Conservation (phyloP, 2,888 invertebrate species). For the Pardosa pseudoannulata region DNA sequence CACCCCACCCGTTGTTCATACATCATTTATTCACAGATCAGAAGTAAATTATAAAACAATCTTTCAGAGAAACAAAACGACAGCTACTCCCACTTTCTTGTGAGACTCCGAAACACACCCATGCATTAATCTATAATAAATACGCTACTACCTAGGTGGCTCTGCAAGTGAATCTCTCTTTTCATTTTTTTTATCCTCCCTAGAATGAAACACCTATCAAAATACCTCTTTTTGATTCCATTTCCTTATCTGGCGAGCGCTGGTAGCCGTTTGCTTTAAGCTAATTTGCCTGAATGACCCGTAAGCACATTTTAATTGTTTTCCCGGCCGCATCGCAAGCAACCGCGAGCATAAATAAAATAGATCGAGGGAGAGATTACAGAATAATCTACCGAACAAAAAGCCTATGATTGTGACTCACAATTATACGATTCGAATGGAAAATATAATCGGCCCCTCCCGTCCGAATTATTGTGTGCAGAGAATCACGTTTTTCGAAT, state of each 20-base stretch:
- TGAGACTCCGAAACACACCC: no score
- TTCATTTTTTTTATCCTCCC: background rate
- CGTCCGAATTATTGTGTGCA: conserved; percentile 32
- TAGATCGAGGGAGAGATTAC: conserved; percentile 1
- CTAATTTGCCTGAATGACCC: background rate
- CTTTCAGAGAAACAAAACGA: no score
- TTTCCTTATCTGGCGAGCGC: background rate
- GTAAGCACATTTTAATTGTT: background rate
- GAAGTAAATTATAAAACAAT: no score
- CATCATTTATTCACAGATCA: no score
- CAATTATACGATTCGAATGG: conserved; percentile 9
- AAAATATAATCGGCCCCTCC: conserved; percentile 25
- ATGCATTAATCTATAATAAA: no score
- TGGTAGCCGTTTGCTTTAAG: background rate
- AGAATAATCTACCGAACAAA: background rate
- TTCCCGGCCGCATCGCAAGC: background rate
- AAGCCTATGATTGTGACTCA: background rate
- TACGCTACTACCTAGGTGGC: background rate
- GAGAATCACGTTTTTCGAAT: conserved; percentile 66
- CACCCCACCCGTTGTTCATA: no score
- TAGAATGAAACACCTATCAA: background rate
- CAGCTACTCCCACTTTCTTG: no score
- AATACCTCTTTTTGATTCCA: background rate
- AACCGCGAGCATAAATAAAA: background rate
- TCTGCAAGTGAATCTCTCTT: background rate